Base-by-base conservation (phyloP, 2,113 vertebrate genomes). In the Elanoides forficatus region DNA sequence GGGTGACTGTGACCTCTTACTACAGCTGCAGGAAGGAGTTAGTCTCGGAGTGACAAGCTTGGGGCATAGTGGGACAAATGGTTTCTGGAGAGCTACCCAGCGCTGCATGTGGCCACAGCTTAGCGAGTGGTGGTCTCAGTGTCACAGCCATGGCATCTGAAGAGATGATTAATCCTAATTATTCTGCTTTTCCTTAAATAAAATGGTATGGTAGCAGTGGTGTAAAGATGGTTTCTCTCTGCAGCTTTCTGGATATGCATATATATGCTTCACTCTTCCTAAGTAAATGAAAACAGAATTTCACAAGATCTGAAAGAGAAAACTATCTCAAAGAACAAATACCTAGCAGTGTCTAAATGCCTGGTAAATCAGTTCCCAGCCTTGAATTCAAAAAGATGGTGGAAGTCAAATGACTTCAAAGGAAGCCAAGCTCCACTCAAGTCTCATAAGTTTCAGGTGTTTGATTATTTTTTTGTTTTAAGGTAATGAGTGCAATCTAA, bases 71-170 rank as follows among this genome's bases (percentile, higher is more conserved):
- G 56, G 58, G 38, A 62, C 22, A 80, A 67, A 52, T 40, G 11
- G 18, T 36, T 68, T 91, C 26, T 68, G 25, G 21, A 53, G 13
- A 59, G 18, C 40, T 68, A 30, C 34, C 14, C 34, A 38, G 15
- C 1, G 0, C 10, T 72, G 20, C 18, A 1, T 18, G 13, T 32
- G 43, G 22, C 15, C 29, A 34, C 23, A 55, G 26, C 2, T 0
- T 20, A 17, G 30, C 11, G 48, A 80, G 20, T 34, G 42, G 16
- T 65, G 21, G n/a, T 63, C 52, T 86, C 22, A 30, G 21, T 6
- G 4, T 15, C 32, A 45, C 36, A 91, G 25, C 43, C 5, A 6
- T 17, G 11, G 30, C 27, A 38, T 21, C 16, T 25, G 15, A 71
- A 45, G 29, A 78, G 22, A 62, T 48, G n/a, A 74, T 29, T 59